Conservation (phyloP, 2,797 vertebrate genomes). For the Leucoraja ocellata region DNA sequence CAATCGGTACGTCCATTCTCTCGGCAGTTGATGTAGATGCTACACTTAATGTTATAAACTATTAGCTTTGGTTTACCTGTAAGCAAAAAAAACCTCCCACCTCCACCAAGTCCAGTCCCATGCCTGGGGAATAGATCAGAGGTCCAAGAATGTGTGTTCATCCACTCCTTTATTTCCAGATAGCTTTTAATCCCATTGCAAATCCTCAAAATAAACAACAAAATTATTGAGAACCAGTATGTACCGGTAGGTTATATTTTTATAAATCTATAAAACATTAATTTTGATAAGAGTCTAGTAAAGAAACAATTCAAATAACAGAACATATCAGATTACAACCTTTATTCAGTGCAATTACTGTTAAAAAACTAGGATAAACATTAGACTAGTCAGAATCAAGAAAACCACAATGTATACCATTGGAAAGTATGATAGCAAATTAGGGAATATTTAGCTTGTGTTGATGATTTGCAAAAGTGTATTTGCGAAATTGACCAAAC, state of each 20-base stretch:
- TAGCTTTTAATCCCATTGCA: not conserved
- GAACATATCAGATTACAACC: not conserved
- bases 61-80: not conserved
- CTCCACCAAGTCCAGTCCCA: not conserved
- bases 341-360: slow-evolving; percentile 22
- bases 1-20: too few species aligned
- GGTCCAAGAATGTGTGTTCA: not conserved
- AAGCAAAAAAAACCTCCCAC: not conserved
- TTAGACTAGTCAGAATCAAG: not conserved
- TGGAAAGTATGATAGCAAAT: not conserved
- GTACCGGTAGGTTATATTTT: not conserved
- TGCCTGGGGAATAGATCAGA: not conserved
- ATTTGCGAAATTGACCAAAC: not conserved
- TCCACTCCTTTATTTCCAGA: too few species aligned
- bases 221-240: not conserved
- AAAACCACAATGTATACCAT: not conserved
- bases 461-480: not conserved
- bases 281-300: not conserved
- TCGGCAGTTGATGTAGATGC: too few species aligned
- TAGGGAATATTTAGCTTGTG: not conserved
- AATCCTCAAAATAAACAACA: not conserved
- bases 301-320: not conserved
- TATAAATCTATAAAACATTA: not conserved
- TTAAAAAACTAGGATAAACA: not conserved
- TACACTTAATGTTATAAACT: not conserved